Conservation (phyloP, 23 tunicate species). For the Styela plicata region DNA sequence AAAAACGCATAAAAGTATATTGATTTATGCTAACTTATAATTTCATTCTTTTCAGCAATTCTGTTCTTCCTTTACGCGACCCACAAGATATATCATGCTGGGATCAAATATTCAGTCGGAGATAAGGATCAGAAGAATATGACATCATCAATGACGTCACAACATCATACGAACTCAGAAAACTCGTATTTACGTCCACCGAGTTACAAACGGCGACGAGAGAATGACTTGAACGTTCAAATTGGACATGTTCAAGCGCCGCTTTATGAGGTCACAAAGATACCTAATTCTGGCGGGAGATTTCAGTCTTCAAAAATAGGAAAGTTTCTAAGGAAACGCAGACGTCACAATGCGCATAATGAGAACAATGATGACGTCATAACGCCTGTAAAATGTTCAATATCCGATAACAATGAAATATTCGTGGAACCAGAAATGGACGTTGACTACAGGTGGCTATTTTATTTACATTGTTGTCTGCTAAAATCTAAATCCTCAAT, state of each 20-base stretch:
- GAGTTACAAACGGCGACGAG: constrained; percentile 15
- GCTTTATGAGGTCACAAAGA: constrained; percentile 21
- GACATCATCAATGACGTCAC: not conserved
- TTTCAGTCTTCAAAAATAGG: not conserved
- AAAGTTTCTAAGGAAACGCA: constrained; percentile 19
- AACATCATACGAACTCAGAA: not conserved
- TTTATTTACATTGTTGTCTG: too few relatives aligned
- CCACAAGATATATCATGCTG: constrained; percentile 84
- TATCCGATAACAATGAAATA: constrained; percentile 5
- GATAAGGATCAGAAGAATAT: constrained; percentile 34
- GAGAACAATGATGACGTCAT: not conserved
- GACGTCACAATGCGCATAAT: constrained; percentile 39
- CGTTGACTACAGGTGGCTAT: not conserved
- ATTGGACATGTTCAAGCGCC: constrained; percentile 5
- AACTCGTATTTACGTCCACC: constrained; percentile 35
- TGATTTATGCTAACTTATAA: too few relatives aligned
- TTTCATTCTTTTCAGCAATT: constrained; percentile 32
- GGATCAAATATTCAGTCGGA: constrained; percentile 52
- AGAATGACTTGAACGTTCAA: not conserved
- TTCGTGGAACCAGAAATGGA: not conserved
- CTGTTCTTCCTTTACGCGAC: constrained; percentile 70
- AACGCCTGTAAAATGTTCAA: not conserved
- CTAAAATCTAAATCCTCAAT: too few relatives aligned
- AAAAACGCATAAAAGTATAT: too few relatives aligned
- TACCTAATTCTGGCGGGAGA: constrained; percentile 1